Evolutionary conservation across 2,797 vertebrate genomes (phyloP).

Genomic region (Poeciliopsis turneri): DNA sequence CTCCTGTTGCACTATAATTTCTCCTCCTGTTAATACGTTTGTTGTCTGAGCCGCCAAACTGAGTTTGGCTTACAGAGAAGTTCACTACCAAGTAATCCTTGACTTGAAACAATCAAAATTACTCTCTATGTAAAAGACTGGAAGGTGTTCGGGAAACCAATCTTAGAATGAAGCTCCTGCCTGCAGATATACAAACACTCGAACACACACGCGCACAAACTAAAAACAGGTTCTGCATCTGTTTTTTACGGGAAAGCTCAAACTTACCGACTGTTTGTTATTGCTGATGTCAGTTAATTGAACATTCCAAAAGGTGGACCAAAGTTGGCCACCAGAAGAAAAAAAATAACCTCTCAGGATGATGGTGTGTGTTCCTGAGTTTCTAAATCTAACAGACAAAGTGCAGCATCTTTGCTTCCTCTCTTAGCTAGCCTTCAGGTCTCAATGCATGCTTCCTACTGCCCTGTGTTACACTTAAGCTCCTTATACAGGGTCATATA

Average conservation of each 20-base stretch:
- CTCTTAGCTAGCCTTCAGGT: constrained; percentile 80
- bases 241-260: constrained; percentile 31
- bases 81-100: constrained; percentile 59
- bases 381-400: constrained; percentile 58
- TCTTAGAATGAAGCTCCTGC: constrained; percentile 43
- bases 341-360: constrained; percentile 61
- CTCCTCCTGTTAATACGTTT: constrained; percentile 49
- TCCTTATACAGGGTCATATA: constrained; percentile 76
- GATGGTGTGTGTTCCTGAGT: constrained; percentile 73
- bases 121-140: constrained; percentile 57
- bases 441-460: constrained; percentile 81
- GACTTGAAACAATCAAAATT: constrained; percentile 56
- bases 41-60: constrained; percentile 70
- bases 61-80: constrained; percentile 69
- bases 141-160: constrained; percentile 36
- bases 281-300: constrained; percentile 77
- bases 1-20: constrained; percentile 71
- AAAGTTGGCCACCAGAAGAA: constrained; percentile 49
- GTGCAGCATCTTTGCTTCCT: constrained; percentile 73
- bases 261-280: constrained; percentile 64
- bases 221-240: constrained; percentile 50
- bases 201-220: constrained; percentile 67
- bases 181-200: constrained; percentile 64
- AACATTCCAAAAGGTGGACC: constrained; percentile 77
- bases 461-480: constrained; percentile 75